Percentiles rank a stretch among this genome's conserved stretches.
phyloP scores from a whole-genome alignment of 2,888 invertebrate genomes.

The Spisula solida region DNA sequence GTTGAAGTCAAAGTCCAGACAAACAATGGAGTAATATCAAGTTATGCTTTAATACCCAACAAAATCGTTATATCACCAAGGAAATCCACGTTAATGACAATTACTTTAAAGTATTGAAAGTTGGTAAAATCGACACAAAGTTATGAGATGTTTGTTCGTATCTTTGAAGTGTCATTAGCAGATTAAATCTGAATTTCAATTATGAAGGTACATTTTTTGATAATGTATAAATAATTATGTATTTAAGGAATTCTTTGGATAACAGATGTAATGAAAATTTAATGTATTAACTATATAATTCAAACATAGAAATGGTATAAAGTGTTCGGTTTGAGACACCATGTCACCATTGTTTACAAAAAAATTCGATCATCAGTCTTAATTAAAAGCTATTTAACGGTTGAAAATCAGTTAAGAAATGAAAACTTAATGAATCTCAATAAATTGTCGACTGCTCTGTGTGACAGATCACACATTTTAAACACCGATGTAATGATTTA shows the following conservation, averaged over 20 bases:
- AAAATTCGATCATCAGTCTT: conserved; percentile 25
- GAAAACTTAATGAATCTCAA: conserved; percentile 43
- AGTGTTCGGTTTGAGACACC: conserved; percentile 14
- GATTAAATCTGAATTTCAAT: too few relatives aligned
- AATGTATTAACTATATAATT: not conserved
- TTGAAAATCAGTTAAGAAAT: conserved; percentile 40
- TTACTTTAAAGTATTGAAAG: too few relatives aligned
- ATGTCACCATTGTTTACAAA: conserved; percentile 43
- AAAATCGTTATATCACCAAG: too few relatives aligned
- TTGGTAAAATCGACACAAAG: too few relatives aligned
- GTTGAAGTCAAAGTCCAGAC: too few relatives aligned
- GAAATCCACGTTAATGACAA: too few relatives aligned
- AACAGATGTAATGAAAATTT: not conserved
- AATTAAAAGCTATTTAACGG: conserved; percentile 40
- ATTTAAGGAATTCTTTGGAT: not conserved
- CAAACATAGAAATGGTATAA: not conserved
- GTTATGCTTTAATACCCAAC: too few relatives aligned
- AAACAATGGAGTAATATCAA: too few relatives aligned
- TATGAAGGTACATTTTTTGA: not conserved
- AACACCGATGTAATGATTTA: conserved; percentile 29
- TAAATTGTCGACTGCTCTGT: conserved; percentile 35
- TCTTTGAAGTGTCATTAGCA: too few relatives aligned
- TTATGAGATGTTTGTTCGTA: too few relatives aligned
- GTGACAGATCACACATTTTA: conserved; percentile 36
- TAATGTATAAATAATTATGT: conserved; percentile 15